phyloP scores from a whole-genome alignment of 2,888 invertebrate species.

The Tipula lateralis region DNA sequence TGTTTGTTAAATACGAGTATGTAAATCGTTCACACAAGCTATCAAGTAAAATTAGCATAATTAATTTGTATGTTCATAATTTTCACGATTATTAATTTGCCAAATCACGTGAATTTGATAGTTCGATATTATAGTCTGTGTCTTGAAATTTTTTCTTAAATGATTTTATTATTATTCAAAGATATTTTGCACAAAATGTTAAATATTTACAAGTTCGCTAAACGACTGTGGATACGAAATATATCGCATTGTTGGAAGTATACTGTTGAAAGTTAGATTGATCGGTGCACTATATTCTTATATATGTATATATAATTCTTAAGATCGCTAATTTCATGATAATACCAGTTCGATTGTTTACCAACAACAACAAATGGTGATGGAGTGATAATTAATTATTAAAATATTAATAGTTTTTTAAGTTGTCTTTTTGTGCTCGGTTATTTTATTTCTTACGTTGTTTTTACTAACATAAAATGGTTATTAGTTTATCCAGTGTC shows the following conservation, averaged over 20 bases:
- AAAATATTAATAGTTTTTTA: not conserved
- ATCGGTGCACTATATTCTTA: no score
- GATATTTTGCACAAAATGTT: not conserved
- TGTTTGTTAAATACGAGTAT: not conserved
- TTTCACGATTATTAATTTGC: not conserved
- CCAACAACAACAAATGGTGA: not conserved
- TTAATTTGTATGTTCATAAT: not conserved
- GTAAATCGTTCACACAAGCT: not conserved
- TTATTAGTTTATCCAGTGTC: not conserved
- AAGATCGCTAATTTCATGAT: not conserved
- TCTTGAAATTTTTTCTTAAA: not conserved
- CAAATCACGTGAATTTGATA: not conserved
- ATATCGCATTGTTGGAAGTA: not conserved
- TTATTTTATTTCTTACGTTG: not conserved
- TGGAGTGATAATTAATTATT: conserved; percentile 5
- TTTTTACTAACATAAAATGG: not conserved
- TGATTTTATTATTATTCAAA: not conserved
- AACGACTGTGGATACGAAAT: not conserved
- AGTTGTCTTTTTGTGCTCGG: not conserved
- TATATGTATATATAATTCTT: not conserved
- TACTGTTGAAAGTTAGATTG: no score
- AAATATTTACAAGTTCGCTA: not conserved
- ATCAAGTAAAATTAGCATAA: not conserved
- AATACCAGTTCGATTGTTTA: not conserved
- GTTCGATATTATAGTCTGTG: not conserved